Evolutionary conservation across 2,888 invertebrate species (phyloP).

Genomic region (Heliconius cydno): DNA sequence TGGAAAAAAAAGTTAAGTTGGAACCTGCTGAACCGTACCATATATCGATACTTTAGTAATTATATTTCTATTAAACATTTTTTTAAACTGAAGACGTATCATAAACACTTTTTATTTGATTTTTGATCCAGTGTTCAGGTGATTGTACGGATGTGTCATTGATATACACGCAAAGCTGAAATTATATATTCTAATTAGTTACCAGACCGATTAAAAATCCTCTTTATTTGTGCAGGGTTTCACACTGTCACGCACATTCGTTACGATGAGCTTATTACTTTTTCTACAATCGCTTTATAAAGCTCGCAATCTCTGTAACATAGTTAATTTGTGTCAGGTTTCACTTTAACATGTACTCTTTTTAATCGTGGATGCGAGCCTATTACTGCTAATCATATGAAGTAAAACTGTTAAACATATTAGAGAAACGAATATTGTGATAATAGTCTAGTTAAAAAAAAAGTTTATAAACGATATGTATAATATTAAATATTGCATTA

Average conservation of each 20-base stretch:
- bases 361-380: constrained; percentile 12
- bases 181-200: constrained; percentile 42
- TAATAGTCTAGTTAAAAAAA: background rate
- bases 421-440: background rate
- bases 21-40: background rate
- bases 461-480: background rate
- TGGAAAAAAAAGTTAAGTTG: no score
- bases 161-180: constrained; percentile 38
- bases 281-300: constrained; percentile 30
- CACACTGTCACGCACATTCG: constrained; percentile 38
- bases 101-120: no score
- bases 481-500: background rate
- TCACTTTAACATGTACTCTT: constrained; percentile 22
- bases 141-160: constrained; percentile 33
- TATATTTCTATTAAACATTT: background rate
- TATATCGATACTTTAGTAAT: background rate
- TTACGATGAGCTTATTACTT: constrained; percentile 28
- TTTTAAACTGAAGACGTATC: no score
- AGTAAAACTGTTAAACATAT: constrained; percentile 6
- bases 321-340: constrained; percentile 32
- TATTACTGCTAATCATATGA: constrained; percentile 17
- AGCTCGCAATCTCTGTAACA: constrained; percentile 35
- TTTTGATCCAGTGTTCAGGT: constrained; percentile 25
- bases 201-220: constrained; percentile 43
- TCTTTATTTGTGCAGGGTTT: constrained; percentile 43